phyloP scores from a whole-genome alignment of 2,888 invertebrate genomes.

The Drosophila buzzatii region DNA sequence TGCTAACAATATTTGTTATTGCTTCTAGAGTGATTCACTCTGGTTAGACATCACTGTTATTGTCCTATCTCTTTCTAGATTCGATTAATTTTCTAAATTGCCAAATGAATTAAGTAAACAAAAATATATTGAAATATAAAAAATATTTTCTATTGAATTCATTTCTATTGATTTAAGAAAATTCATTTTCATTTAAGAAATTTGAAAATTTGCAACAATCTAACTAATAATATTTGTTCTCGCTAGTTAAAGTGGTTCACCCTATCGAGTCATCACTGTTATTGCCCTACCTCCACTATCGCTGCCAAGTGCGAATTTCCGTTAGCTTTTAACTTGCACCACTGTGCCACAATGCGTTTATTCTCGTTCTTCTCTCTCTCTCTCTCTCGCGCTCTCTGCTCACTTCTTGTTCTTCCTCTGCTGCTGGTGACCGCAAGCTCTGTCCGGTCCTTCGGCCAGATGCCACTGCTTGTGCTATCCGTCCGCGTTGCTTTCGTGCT shows the following conservation, averaged over 20 bases:
- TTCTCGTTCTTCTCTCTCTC: not conserved
- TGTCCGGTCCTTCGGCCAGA: constrained; percentile 7
- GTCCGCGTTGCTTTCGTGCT: not conserved
- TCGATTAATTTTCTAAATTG: no score
- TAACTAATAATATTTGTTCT: no score
- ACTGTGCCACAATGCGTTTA: constrained; percentile 36
- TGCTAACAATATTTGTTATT: no score
- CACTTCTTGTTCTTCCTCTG: not conserved
- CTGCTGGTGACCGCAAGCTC: not conserved
- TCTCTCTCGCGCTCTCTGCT: not conserved
- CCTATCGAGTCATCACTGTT: constrained; percentile 10
- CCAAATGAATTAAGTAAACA: no score
- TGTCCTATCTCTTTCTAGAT: no score
- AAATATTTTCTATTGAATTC: no score
- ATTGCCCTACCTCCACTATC: constrained; percentile 29
- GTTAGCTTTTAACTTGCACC: constrained; percentile 37
- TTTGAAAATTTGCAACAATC: no score
- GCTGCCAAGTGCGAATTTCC: constrained; percentile 43
- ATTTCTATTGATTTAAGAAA: no score
- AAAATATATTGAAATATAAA: no score
- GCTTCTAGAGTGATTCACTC: not conserved
- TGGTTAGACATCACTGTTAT: constrained; percentile 6
- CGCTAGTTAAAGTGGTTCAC: not conserved
- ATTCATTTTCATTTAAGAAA: no score
- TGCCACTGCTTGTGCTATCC: not conserved